Percentiles rank a stretch among this genome's conserved stretches.
phyloP scores from a whole-genome alignment of 2,797 vertebrate genomes.

The Galagoides demidoff region DNA sequence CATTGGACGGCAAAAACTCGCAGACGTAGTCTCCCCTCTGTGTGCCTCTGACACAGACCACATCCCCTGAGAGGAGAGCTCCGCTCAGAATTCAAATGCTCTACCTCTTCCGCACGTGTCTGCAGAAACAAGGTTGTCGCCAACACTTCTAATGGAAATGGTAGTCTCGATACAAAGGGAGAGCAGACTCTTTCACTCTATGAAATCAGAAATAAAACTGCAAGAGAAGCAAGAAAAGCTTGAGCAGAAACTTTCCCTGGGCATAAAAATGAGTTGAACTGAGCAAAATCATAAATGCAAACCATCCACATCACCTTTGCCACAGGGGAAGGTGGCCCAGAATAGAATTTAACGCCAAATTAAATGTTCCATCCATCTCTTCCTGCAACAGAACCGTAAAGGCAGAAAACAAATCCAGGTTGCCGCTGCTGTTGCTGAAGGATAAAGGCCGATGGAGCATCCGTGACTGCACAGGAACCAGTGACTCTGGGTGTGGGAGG shows the following conservation, averaged over 20 bases:
- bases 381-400: conserved; percentile 72
- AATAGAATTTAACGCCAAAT: conserved; percentile 83
- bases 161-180: conserved; percentile 66
- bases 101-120: conserved; percentile 24
- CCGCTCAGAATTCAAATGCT: conserved; percentile 31
- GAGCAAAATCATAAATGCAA: conserved; percentile 81
- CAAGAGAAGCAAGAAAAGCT: conserved; percentile 75
- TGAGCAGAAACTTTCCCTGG: conserved; percentile 73
- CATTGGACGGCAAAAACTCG: not conserved
- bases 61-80: conserved; percentile 41
- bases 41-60: conserved; percentile 44
- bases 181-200: conserved; percentile 53
- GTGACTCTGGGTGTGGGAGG: conserved; percentile 24
- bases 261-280: conserved; percentile 76
- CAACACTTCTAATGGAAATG: conserved; percentile 37
- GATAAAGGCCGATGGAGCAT: conserved; percentile 59
- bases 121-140: conserved; percentile 66
- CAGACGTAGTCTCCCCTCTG: not conserved
- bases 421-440: conserved; percentile 57
- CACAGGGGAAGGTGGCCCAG: conserved; percentile 77
- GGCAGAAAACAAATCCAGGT: conserved; percentile 74
- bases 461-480: conserved; percentile 40
- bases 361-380: conserved; percentile 78
- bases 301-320: conserved; percentile 79
- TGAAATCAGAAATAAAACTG: conserved; percentile 79